These are phyloP conservation scores for Micronycteris hirsuta DNA, from an alignment of 2,113 vertebrate genomes.

Conservation along the genomic window DNA sequence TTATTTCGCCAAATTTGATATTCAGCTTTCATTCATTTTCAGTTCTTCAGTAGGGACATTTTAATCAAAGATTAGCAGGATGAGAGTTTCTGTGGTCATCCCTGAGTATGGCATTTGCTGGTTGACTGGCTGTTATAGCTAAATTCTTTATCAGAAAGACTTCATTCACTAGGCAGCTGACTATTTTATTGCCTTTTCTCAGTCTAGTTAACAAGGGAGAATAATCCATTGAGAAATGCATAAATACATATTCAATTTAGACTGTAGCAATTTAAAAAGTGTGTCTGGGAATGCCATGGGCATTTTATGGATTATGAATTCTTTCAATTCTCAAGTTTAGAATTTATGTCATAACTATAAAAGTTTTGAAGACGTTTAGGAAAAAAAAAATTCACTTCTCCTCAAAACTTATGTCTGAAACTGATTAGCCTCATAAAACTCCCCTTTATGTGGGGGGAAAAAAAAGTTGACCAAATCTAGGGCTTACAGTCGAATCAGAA, in stretches of 20 bases:
- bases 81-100: background rate
- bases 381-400: background rate
- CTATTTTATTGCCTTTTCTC: slow-evolving; percentile 48
- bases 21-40: background rate
- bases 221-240: slow-evolving; percentile 4
- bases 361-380: background rate
- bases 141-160: slow-evolving; percentile 23
- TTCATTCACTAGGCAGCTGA: background rate
- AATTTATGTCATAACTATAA: slow-evolving; percentile 39
- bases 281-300: slow-evolving; percentile 11
- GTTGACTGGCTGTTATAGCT: background rate
- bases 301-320: slow-evolving; percentile 32
- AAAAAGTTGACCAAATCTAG: background rate
- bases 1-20: background rate
- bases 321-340: slow-evolving; percentile 45
- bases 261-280: background rate
- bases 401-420: slow-evolving; percentile 39
- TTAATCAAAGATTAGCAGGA: background rate
- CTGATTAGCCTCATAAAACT: background rate
- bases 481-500: background rate
- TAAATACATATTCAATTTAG: slow-evolving; percentile 26
- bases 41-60: background rate
- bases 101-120: background rate
- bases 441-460: background rate
- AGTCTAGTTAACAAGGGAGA: slow-evolving; percentile 44